phyloP scores from a whole-genome alignment of 2,113 vertebrate genomes.

The Abramis brama region DNA sequence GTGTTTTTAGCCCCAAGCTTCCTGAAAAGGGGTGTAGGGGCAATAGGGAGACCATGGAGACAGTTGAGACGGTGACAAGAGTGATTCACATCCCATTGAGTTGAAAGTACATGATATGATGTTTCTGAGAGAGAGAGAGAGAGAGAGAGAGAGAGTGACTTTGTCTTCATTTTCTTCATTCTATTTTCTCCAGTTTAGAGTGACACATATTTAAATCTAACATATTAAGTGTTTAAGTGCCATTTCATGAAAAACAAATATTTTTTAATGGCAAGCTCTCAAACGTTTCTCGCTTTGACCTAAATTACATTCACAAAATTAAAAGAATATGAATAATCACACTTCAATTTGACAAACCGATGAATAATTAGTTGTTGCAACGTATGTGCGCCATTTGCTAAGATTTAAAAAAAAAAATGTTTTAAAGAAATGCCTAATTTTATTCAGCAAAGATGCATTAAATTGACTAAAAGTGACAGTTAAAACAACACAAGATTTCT shows the following conservation, averaged over 20 bases:
- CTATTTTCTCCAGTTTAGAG: not conserved
- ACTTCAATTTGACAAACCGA: not conserved
- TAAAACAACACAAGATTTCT: not conserved
- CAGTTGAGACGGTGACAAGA: not conserved
- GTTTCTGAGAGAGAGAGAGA: not conserved
- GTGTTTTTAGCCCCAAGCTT: constrained; percentile 38
- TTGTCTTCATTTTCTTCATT: not conserved
- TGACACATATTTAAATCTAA: not conserved
- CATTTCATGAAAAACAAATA: not conserved
- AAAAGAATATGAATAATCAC: not conserved
- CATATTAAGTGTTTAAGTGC: not conserved
- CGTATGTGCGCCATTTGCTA: not conserved
- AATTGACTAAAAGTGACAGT: too few relatives aligned
- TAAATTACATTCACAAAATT: not conserved
- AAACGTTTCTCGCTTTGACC: not conserved
- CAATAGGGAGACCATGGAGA: not conserved
- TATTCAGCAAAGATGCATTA: too few relatives aligned
- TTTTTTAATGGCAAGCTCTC: not conserved
- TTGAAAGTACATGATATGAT: constrained; percentile 30
- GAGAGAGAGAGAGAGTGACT: not conserved
- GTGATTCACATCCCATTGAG: constrained; percentile 15
- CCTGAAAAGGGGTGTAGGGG: not conserved
- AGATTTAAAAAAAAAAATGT: too few relatives aligned
- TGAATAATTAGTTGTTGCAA: not conserved
- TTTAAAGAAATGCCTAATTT: too few relatives aligned